Base-by-base conservation (phyloP, 2,888 invertebrate genomes). In the Belgica antarctica region DNA sequence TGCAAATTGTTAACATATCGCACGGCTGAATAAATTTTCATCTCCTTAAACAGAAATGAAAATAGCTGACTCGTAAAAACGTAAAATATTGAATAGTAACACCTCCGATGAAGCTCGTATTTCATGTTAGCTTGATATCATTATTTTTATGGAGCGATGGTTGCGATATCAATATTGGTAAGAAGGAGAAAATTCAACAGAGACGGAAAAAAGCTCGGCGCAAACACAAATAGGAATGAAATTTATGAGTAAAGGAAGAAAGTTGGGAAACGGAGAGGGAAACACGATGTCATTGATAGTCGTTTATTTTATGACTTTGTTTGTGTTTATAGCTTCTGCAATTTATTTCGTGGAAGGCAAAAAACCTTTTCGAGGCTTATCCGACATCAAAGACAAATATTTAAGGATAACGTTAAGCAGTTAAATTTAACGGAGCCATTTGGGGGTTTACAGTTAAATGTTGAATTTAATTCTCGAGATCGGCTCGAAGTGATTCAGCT, bases 281-380 rank as follows among this genome's bases (percentile, higher is more conserved):
- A 66, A 52, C 47, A 52, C 41, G 63, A 66, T 66, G 66, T 52
- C 66, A 66, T 66, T 28, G 66, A 66, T 31, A 17, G 52, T 52
- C 47, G 66, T 52, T 52, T 66, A 52, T 66, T 66, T 66, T 66
- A 66, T 66, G 66, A 66, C 46, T 66, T 66, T 66, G 66, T 65
- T 65, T 36, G 65, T 36, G 36, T 36, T 47, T 36, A 36, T 19
- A 47, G 36, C 46, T 47, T 41, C 3, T n/a, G 15, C 41, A 41
- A 41, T n/a, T n/a, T n/a, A n/a, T n/a, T n/a, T n/a, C n/a, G n/a
- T n/a, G n/a, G n/a, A n/a, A n/a, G n/a, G n/a, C n/a, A n/a, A n/a
- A n/a, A n/a, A n/a, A n/a, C n/a, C n/a, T n/a, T n/a, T n/a, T n/a
- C n/a, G n/a, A n/a, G n/a, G n/a, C n/a, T n/a, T n/a, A n/a, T n/a